Percentiles rank a stretch among this genome's conserved stretches.
Conservation (phyloP, 2,797 vertebrate genomes). For the Clarias laeviceps region DNA sequence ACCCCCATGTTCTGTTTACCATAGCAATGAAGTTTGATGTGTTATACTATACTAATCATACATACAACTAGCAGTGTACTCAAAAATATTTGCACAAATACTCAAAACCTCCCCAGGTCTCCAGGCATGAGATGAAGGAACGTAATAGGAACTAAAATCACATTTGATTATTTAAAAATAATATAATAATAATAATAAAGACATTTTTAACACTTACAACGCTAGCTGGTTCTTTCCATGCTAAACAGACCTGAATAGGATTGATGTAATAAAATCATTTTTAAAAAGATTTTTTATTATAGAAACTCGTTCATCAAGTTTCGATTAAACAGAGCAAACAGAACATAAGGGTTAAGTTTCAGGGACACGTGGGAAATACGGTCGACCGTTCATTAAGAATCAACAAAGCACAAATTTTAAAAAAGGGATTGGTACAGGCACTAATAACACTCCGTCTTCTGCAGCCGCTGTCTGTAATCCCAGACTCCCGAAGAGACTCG, state of each 20-base stretch:
- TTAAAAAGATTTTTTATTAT: background rate
- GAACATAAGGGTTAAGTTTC: conserved; percentile 28
- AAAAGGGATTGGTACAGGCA: conserved; percentile 44
- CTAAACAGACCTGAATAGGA: background rate
- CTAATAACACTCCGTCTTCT: conserved; percentile 35
- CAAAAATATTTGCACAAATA: background rate
- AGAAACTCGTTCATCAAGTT: background rate
- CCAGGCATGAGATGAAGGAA: background rate
- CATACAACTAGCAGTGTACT: background rate
- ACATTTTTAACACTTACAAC: background rate
- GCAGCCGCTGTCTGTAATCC: background rate
- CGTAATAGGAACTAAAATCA: background rate
- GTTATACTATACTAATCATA: background rate
- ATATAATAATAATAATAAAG: too few relatives aligned
- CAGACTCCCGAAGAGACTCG: background rate
- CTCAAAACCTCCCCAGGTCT: background rate
- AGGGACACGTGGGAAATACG: conserved; percentile 11
- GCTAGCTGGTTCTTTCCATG: background rate
- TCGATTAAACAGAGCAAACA: background rate
- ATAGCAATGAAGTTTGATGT: background rate
- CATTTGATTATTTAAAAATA: background rate
- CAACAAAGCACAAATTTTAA: conserved; percentile 22
- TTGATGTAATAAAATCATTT: background rate
- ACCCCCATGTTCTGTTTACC: conserved; percentile 21
- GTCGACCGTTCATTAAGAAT: conserved; percentile 20